phyloP scores from a whole-genome alignment of 2,113 vertebrate species.

The Alligator sinensis region DNA sequence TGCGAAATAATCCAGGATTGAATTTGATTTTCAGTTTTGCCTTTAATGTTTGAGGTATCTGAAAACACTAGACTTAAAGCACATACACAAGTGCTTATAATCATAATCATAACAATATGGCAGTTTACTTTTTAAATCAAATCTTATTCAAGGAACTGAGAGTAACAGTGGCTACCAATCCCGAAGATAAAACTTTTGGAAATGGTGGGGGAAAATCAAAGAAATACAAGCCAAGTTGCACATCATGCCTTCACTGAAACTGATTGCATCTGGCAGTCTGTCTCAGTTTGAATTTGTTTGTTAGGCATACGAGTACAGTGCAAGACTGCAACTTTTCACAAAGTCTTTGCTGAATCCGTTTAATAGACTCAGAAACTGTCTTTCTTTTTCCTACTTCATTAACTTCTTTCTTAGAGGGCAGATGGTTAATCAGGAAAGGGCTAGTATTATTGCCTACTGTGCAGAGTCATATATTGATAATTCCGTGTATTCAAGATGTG shows the following conservation, averaged over 20 bases:
- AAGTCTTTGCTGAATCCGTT: not conserved
- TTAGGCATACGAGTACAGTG: not conserved
- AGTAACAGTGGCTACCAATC: not conserved
- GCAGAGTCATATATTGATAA: too few relatives aligned
- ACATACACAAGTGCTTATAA: not conserved
- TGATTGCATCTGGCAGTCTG: slow-evolving; percentile 38
- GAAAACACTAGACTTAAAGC: not conserved
- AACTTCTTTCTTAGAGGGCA: not conserved
- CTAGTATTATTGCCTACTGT: too few relatives aligned
- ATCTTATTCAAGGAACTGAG: not conserved
- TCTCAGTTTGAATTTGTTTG: slow-evolving; percentile 6
- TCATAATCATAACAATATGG: too few relatives aligned
- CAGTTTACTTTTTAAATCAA: too few relatives aligned
- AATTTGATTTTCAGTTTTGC: too few relatives aligned
- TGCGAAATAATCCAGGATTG: not conserved
- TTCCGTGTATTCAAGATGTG: too few relatives aligned
- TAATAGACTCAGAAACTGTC: not conserved
- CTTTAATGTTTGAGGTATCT: not conserved
- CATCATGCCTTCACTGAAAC: not conserved
- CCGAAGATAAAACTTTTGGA: not conserved
- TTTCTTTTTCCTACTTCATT: not conserved
- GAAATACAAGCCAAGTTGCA: not conserved
- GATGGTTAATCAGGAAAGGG: too few relatives aligned
- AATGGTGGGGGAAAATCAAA: not conserved
- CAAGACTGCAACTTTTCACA: slow-evolving; percentile 6